These are phyloP conservation scores for Lutjanus campechanus DNA, from an alignment of 2,797 vertebrate species.

Conservation along the genomic window DNA sequence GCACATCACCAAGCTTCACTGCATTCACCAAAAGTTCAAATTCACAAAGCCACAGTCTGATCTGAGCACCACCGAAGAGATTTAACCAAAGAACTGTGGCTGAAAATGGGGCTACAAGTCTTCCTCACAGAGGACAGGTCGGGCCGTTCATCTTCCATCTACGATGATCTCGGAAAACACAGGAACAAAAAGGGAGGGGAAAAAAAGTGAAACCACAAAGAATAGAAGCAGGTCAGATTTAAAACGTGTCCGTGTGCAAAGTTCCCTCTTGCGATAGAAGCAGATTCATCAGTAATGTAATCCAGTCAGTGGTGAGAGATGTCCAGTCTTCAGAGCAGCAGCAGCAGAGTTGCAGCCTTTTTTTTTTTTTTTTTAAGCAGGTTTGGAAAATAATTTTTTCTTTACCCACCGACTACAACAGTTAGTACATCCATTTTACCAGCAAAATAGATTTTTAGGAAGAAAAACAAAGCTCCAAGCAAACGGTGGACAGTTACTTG, in stretches of 20 bases:
- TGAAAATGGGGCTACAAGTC: slow-evolving; percentile 40
- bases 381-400: not conserved
- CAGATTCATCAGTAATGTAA: not conserved
- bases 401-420: not conserved
- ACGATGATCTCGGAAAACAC: slow-evolving; percentile 39
- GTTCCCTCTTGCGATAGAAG: slow-evolving; percentile 45
- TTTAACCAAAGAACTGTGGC: slow-evolving; percentile 30
- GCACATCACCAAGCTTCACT: slow-evolving; percentile 49
- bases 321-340: not conserved
- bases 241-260: slow-evolving; percentile 61
- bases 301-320: slow-evolving; percentile 9
- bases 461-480: slow-evolving; percentile 20
- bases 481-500: not conserved
- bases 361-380: slow-evolving; percentile 13
- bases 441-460: slow-evolving; percentile 22
- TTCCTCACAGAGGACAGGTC: slow-evolving; percentile 84
- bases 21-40: slow-evolving; percentile 48
- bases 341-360: slow-evolving; percentile 41
- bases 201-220: slow-evolving; percentile 8
- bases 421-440: slow-evolving; percentile 5
- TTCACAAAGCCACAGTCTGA: slow-evolving; percentile 56
- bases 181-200: not conserved
- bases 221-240: slow-evolving; percentile 35
- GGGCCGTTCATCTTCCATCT: slow-evolving; percentile 31
- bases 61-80: slow-evolving; percentile 49